phyloP scores from a whole-genome alignment of 2,888 invertebrate genomes.

The Drosophila niveifrons region DNA sequence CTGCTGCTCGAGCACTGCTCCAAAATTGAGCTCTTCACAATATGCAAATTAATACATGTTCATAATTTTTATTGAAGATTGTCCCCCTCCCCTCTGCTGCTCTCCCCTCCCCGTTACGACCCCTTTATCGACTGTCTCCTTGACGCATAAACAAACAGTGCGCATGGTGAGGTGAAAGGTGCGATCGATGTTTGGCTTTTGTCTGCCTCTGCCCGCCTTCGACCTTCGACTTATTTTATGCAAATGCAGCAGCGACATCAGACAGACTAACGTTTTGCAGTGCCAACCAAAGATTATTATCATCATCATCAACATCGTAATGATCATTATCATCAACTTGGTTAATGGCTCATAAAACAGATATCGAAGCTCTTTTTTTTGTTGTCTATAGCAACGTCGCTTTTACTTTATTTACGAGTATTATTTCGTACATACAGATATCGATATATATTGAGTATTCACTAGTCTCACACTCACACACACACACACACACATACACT shows the following conservation, averaged over 20 bases:
- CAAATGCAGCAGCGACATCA: constrained; percentile 52
- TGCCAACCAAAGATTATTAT: not conserved
- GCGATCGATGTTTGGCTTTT: constrained; percentile 29
- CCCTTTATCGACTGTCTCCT: not conserved
- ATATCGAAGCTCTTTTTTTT: constrained; percentile 17
- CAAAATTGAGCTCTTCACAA: constrained; percentile 11
- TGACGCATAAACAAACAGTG: constrained; percentile 21
- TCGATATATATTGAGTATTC: constrained; percentile 43
- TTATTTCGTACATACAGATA: constrained; percentile 26
- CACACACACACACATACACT: constrained; percentile 5
- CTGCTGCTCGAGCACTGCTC: constrained; percentile 46
- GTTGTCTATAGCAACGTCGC: constrained; percentile 71
- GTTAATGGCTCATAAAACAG: constrained; percentile 14
- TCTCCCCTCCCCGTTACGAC: not conserved
- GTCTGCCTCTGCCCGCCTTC: constrained; percentile 2
- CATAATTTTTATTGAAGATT: constrained; percentile 18
- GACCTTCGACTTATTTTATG: constrained; percentile 58
- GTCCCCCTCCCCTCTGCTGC: not conserved
- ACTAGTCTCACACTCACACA: constrained; percentile 46
- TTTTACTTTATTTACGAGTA: constrained; percentile 68
- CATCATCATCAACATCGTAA: constrained; percentile 12
- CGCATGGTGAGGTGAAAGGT: constrained; percentile 65
- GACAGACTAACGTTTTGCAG: constrained; percentile 24
- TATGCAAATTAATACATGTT: constrained; percentile 52
- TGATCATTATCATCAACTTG: constrained; percentile 23